Base-by-base conservation (phyloP, 2,888 invertebrate species). In the Didymodactylos carnosus region DNA sequence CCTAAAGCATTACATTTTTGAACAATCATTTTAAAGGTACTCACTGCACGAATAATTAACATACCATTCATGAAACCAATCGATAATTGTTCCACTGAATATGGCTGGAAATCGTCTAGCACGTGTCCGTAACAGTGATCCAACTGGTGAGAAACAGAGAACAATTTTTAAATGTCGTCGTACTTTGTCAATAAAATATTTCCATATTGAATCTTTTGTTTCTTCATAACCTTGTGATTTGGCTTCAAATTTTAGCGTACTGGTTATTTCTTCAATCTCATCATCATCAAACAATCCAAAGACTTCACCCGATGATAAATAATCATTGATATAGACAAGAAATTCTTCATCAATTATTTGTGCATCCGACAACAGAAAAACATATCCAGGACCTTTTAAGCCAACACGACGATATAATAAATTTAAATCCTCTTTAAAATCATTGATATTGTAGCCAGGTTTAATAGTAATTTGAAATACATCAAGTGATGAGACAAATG, bases 21-120 rank as follows among this genome's bases (percentile, higher is more conserved):
- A n/a, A n/a, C n/a, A n/a, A n/a, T n/a, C n/a, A n/a, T n/a, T n/a
- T n/a, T n/a, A n/a, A n/a, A n/a, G n/a, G n/a, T n/a, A n/a, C n/a
- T n/a, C n/a, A n/a, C n/a, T n/a, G n/a, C n/a, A n/a, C n/a, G 92
- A 91, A n/a, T n/a, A n/a, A n/a, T n/a, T n/a, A n/a, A n/a, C n/a
- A n/a, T n/a, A n/a, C 92, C 92, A 93, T 79, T 90, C 89, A 79
- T 88, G 87, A 84, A 92, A 91, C 91, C 91, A 92, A 83, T 92
- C 91, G 29, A 91, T 91, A 0, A 91, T 91, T 0, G 91, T 90
- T 77, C 89, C 88, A 84, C 91, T 92, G 62, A 92, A 88, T 75
- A 92, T 84, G 0, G 91, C 89, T 1, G 92, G 92, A 84, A 91
- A 93, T 82, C 91, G 91, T 13, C 92, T 88, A 78, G 92, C 87